Conservation (phyloP, 2,113 vertebrate species). For the Cyprinodon brontotheroides region DNA sequence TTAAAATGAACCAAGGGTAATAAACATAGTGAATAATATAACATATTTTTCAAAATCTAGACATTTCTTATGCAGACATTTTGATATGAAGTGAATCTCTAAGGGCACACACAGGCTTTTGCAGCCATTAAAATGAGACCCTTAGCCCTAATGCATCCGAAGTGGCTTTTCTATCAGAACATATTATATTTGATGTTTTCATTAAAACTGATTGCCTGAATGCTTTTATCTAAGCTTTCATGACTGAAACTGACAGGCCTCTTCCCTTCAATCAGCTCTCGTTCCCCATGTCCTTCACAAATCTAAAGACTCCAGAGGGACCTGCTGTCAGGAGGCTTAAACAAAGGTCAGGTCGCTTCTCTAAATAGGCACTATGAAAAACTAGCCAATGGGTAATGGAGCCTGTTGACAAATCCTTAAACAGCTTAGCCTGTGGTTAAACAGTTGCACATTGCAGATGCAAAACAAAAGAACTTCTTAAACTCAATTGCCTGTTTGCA, state of each 20-base stretch:
- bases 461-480: not conserved
- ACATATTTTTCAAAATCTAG: not conserved
- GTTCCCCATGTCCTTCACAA: constrained; percentile 4
- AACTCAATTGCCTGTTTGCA: not conserved
- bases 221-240: constrained; percentile 41
- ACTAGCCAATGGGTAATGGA: constrained; percentile 47
- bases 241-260: constrained; percentile 42
- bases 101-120: constrained; percentile 30
- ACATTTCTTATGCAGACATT: not conserved
- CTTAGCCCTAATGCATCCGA: constrained; percentile 15
- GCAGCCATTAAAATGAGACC: constrained; percentile 15
- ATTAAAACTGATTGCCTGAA: constrained; percentile 37
- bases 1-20: too few relatives aligned
- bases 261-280: constrained; percentile 27
- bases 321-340: constrained; percentile 6
- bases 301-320: constrained; percentile 45
- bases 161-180: constrained; percentile 17
- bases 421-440: constrained; percentile 8
- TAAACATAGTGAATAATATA: not conserved
- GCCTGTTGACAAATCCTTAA: constrained; percentile 38
- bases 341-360: constrained; percentile 57
- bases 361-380: constrained; percentile 35
- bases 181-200: constrained; percentile 47
- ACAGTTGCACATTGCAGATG: not conserved
- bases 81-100: constrained; percentile 21